Evolutionary conservation across 2,797 vertebrate genomes (phyloP).

Genomic region (Sandelia bainsii): DNA sequence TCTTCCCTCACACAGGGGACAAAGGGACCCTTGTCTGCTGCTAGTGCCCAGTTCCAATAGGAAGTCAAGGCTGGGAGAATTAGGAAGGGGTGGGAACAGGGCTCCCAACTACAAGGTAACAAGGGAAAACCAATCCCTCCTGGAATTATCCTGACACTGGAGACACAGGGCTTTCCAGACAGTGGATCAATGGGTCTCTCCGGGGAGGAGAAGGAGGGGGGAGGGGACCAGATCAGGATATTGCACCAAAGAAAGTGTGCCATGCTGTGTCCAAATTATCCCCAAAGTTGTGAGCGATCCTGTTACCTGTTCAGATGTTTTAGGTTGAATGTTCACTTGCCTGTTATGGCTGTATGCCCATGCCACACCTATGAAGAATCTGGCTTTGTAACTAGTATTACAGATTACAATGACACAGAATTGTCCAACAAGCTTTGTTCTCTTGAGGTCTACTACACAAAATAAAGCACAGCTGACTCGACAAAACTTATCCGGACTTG

Average conservation of each 20-base stretch:
- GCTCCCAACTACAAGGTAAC: slow-evolving; percentile 85
- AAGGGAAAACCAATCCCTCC: slow-evolving; percentile 88
- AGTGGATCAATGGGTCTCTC: slow-evolving; percentile 83
- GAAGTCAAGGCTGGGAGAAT: slow-evolving; percentile 84
- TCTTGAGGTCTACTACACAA: slow-evolving; percentile 35
- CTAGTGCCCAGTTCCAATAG: slow-evolving; percentile 67
- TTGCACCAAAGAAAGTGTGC: slow-evolving; percentile 83
- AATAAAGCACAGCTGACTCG: not conserved
- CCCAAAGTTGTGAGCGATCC: slow-evolving; percentile 77
- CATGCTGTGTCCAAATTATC: slow-evolving; percentile 82
- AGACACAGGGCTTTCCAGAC: slow-evolving; percentile 78
- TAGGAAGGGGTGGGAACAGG: slow-evolving; percentile 83
- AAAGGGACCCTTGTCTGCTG: slow-evolving; percentile 82
- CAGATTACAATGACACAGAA: slow-evolving; percentile 56
- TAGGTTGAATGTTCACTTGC: slow-evolving; percentile 80
- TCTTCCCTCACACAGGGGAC: slow-evolving; percentile 70
- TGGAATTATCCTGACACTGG: slow-evolving; percentile 84
- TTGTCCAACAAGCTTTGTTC: slow-evolving; percentile 42
- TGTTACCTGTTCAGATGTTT: slow-evolving; percentile 86
- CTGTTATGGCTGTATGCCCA: slow-evolving; percentile 71
- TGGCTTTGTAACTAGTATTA: slow-evolving; percentile 62
- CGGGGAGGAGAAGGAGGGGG: slow-evolving; percentile 71
- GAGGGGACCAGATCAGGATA: slow-evolving; percentile 81
- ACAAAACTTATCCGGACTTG: not conserved
- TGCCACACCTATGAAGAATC: slow-evolving; percentile 59